Conservation (phyloP, 2,888 invertebrate species). For the Tetramorium bicarinatum region DNA sequence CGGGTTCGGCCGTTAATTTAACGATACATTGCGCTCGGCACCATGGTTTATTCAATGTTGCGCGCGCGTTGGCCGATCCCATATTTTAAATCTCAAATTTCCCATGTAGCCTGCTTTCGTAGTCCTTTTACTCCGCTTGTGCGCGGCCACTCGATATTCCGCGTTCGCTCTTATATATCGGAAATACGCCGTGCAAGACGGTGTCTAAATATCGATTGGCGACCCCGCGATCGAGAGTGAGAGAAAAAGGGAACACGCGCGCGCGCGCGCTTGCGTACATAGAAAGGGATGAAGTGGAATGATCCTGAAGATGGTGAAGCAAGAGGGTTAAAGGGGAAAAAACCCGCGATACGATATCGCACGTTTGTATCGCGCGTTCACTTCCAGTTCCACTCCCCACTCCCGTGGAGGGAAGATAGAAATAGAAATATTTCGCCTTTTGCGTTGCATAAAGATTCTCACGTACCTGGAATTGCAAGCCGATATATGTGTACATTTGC, state of each 20-base stretch:
- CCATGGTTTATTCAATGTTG: constrained; percentile 52
- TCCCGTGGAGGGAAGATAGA: no score
- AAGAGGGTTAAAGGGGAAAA: constrained; percentile 28
- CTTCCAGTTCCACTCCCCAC: no score
- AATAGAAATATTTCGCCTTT: constrained; percentile 45
- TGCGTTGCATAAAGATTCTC: constrained; percentile 22
- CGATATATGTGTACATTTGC: constrained; percentile 35
- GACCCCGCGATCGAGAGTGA: not conserved
- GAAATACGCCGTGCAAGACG: constrained; percentile 32
- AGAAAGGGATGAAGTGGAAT: constrained; percentile 16
- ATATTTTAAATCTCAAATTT: constrained; percentile 58
- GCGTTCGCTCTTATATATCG: constrained; percentile 28
- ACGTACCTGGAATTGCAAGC: constrained; percentile 59
- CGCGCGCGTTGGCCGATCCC: constrained; percentile 35
- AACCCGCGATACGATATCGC: constrained; percentile 27
- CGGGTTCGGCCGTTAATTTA: constrained; percentile 31
- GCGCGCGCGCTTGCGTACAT: no score
- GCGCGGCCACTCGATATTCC: constrained; percentile 47
- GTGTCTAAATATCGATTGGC: constrained; percentile 45
- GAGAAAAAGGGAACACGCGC: constrained; percentile 22
- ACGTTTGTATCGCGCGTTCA: constrained; percentile 42
- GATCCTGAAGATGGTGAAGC: constrained; percentile 19
- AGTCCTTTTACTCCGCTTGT: constrained; percentile 9
- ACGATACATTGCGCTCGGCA: constrained; percentile 43
- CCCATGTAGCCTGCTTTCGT: constrained; percentile 21